Conservation (phyloP, 2,888 invertebrate genomes). For the Lithophane socia region DNA sequence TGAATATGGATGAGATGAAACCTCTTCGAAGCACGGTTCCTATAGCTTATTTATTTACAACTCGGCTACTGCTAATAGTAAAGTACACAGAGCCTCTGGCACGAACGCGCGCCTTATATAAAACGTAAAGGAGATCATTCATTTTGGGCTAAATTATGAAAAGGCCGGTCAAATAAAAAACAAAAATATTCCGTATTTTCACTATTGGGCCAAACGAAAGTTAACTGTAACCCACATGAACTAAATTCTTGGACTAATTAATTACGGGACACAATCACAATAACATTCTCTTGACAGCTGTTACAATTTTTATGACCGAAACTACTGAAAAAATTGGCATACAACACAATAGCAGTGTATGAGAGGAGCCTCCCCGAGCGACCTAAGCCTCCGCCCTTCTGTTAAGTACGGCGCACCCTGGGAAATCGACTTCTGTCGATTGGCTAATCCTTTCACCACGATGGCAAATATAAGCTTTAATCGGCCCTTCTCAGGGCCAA, state of each 20-base stretch:
- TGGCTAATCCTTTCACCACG: not conserved
- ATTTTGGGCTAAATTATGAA: too few relatives aligned
- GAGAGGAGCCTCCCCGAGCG: not conserved
- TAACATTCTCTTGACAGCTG: too few relatives aligned
- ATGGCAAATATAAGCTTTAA: not conserved
- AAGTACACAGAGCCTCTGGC: not conserved
- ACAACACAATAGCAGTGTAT: not conserved
- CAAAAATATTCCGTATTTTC: too few relatives aligned
- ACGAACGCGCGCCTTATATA: not conserved
- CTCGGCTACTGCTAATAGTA: too few relatives aligned
- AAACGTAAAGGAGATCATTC: too few relatives aligned
- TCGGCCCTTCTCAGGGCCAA: not conserved
- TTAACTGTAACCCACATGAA: too few relatives aligned
- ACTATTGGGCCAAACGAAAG: too few relatives aligned
- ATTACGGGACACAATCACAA: too few relatives aligned
- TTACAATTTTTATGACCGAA: too few relatives aligned
- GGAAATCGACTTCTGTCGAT: not conserved
- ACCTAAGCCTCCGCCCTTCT: not conserved
- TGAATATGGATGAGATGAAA: conserved; percentile 19
- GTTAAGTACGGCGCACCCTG: not conserved
- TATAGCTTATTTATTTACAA: conserved; percentile 1
- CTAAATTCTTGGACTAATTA: too few relatives aligned
- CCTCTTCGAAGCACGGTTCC: not conserved
- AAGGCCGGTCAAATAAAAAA: too few relatives aligned
- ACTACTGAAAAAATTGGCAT: too few relatives aligned